These are phyloP conservation scores for Nomada ferruginata DNA, from an alignment of 2,888 invertebrate species.

Conservation along the genomic window DNA sequence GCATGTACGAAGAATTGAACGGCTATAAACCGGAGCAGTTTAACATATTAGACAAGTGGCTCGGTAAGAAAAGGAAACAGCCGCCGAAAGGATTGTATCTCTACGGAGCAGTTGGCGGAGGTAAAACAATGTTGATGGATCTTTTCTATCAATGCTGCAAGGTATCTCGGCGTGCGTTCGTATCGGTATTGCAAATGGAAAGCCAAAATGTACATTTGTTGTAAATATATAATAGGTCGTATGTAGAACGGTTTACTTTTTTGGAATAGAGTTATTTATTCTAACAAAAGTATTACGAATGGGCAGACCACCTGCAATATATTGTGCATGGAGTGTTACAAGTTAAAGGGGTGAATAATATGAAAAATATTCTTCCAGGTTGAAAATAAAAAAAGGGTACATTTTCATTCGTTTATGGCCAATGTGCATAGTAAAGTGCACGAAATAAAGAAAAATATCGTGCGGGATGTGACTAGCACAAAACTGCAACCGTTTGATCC, in stretches of 20 bases:
- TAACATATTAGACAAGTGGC: conserved; percentile 83
- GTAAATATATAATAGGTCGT: not conserved
- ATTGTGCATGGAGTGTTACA: conserved; percentile 29
- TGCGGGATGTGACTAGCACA: conserved; percentile 85
- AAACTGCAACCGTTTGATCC: conserved; percentile 94
- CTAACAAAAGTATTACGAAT: conserved; percentile 49
- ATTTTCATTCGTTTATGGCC: conserved; percentile 99
- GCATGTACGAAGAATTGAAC: conserved; percentile 88
- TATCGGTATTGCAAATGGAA: conserved; percentile 70
- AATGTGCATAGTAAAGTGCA: conserved; percentile 97
- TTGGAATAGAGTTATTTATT: too few species aligned
- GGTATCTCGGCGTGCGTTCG: conserved; percentile 77
- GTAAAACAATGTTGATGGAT: conserved; percentile 99
- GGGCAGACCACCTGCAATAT: conserved; percentile 73
- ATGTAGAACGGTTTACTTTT: too few species aligned
- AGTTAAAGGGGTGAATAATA: not conserved
- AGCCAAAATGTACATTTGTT: conserved; percentile 53
- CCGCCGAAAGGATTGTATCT: conserved; percentile 94
- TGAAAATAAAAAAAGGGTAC: conserved; percentile 91
- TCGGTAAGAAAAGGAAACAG: conserved; percentile 80
- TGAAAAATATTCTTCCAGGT: conserved; percentile 84
- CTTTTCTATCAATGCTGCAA: conserved; percentile 94
- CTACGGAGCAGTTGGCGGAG: conserved; percentile 96
- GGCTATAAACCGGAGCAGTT: conserved; percentile 86
- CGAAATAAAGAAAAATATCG: conserved; percentile 89